Evolutionary conservation across 2,888 invertebrate genomes (phyloP).

Genomic region (Linyphia triangularis): DNA sequence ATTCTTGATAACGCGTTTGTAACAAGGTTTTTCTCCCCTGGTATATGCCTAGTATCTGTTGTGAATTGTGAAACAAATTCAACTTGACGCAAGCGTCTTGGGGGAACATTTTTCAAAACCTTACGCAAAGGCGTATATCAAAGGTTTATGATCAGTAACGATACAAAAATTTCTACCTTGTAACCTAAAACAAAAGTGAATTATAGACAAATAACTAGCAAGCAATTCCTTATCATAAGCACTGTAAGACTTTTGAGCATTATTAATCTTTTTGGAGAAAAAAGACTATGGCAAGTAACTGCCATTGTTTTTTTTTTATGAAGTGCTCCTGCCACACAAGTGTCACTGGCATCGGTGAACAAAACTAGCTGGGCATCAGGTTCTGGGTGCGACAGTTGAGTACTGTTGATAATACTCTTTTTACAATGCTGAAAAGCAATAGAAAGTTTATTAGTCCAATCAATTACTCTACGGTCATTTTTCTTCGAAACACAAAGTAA

Average conservation of each 20-base stretch:
- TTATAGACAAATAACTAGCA: background rate
- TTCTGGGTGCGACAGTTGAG: background rate
- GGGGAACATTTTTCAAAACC: background rate
- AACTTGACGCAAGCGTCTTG: background rate
- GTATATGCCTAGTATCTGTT: background rate
- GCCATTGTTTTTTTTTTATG: background rate
- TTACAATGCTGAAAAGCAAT: background rate
- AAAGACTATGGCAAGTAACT: background rate
- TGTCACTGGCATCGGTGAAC: background rate
- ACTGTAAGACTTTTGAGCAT: background rate
- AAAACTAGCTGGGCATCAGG: background rate
- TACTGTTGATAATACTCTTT: background rate
- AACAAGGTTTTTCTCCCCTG: background rate
- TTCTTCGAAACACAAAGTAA: background rate
- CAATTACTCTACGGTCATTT: background rate
- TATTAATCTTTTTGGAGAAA: background rate
- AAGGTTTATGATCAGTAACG: constrained; percentile 2
- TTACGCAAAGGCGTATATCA: background rate
- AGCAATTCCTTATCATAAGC: background rate
- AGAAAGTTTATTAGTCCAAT: background rate
- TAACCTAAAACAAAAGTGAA: background rate
- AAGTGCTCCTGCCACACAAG: background rate
- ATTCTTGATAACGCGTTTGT: background rate
- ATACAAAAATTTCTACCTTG: too few species aligned
- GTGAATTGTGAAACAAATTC: constrained; percentile 1